Evolutionary conservation across 2,888 invertebrate genomes (phyloP).

Genomic region (Volucella bombylans): DNA sequence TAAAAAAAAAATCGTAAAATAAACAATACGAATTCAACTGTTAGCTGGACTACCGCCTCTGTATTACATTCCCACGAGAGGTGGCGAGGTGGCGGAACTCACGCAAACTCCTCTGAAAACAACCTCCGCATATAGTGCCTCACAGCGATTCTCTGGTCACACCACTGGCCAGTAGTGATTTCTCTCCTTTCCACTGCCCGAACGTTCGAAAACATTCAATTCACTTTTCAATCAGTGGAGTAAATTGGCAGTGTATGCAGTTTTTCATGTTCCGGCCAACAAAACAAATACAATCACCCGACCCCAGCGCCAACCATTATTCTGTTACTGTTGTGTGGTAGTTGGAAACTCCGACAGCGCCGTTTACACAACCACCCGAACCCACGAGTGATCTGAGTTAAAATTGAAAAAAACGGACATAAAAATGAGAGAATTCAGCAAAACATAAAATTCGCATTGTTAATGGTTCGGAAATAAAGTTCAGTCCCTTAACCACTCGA

Average conservation of each 20-base stretch:
- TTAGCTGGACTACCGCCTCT: not conserved
- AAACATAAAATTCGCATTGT: slow-evolving; percentile 68
- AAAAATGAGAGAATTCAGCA: slow-evolving; percentile 19
- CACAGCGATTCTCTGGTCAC: slow-evolving; percentile 11
- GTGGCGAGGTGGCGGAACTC: not conserved
- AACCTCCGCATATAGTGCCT: not conserved
- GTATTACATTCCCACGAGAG: slow-evolving; percentile 30
- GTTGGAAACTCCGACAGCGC: slow-evolving; percentile 10
- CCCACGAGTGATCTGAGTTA: not conserved
- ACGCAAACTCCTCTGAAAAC: not conserved
- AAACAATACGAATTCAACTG: slow-evolving; percentile 38
- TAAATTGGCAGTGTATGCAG: slow-evolving; percentile 46
- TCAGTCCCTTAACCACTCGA: slow-evolving; percentile 62
- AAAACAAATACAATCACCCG: slow-evolving; percentile 51
- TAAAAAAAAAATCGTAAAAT: slow-evolving; percentile 28
- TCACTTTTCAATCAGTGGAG: slow-evolving; percentile 57
- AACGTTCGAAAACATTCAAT: slow-evolving; percentile 61
- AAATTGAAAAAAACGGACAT: slow-evolving; percentile 1
- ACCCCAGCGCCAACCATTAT: too few relatives aligned
- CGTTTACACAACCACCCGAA: not conserved
- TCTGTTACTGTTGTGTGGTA: not conserved
- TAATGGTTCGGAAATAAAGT: slow-evolving; percentile 71
- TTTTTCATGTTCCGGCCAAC: slow-evolving; percentile 47
- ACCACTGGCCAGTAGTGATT: slow-evolving; percentile 20
- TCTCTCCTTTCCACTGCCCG: slow-evolving; percentile 11